Base-by-base conservation (phyloP, 2,797 vertebrate species). In the Pipistrellus pipistrellus region DNA sequence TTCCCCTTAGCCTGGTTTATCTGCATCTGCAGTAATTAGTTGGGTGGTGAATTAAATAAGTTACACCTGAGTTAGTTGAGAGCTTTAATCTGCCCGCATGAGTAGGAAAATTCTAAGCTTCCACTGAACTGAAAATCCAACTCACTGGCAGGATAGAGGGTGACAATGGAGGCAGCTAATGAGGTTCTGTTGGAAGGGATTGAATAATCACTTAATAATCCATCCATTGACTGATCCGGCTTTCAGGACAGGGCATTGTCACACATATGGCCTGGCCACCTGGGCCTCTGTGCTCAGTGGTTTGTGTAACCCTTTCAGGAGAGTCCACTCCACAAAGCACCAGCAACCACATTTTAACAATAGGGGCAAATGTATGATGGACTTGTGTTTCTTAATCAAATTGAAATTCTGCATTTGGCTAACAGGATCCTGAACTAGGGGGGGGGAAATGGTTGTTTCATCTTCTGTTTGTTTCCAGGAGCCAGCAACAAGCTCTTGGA, bases 11-110 rank as follows among this genome's bases (percentile, higher is more conserved):
- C 41, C 75, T 85, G 85, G 92, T 95, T 96, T 97, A 93, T 96
- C 90, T 85, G 93, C 85, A 96, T 97, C 93, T 94, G 93, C 93
- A 72, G 76, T 97, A 96, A 97, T 97, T 96, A 97, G 95, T 73
- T 97, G 93, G 90, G 88, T 97, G 94, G 94, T 97, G 97, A 97
- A 97, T 97, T 97, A 97, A 97, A 91, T 96, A 95, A 96, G 97
- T 96, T 97, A 97, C 97, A 97, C 97, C 97, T 97, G 97, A 97
- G 88, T 97, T 97, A 96, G 96, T 92, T 96, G 96, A 96, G 97
- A 2, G 68, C 95, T 90, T 96, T 97, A 96, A 95, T 96, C 96
- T 96, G 93, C 93, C 86, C 4, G 94, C 95, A 94, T 97, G 96
- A 97, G 96, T 95, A 95, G 93, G 88, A 94, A 97, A 96, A 96